A percentile compares a stretch with the other conserved stretches of the same genome.
These are phyloP conservation scores for Tenrec ecaudatus DNA, from an alignment of 2,113 vertebrate species.

Conservation along the genomic window DNA sequence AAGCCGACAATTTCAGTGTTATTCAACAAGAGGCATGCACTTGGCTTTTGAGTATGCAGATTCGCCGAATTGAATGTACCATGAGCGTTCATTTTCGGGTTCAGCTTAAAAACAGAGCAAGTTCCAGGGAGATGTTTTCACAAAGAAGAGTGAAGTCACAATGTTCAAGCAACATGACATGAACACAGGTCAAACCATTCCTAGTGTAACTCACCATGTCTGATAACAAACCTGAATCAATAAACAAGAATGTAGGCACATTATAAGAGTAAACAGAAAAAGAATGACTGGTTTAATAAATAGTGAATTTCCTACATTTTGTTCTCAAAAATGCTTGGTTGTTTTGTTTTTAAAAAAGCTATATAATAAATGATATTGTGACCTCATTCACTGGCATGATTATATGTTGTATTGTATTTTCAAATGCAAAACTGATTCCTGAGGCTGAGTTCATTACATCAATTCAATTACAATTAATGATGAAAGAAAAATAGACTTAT, in stretches of 20 bases:
- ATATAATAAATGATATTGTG: background rate
- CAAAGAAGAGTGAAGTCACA: background rate
- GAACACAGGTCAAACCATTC: background rate
- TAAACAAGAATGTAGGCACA: fast-evolving
- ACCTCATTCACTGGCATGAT: background rate
- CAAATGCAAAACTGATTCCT: no score
- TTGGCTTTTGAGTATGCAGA: background rate
- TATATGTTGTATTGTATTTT: background rate
- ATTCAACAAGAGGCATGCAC: background rate
- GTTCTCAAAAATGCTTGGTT: background rate
- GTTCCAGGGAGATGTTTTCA: background rate
- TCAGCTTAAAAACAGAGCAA: background rate
- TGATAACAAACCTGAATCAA: background rate
- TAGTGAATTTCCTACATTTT: background rate
- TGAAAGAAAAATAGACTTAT: background rate
- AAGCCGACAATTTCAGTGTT: background rate
- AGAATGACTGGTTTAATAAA: background rate
- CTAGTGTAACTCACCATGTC: background rate
- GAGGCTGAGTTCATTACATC: background rate
- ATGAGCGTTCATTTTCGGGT: background rate
- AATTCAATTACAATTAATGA: background rate
- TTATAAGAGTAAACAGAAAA: background rate
- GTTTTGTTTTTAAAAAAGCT: background rate
- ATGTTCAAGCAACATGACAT: background rate
- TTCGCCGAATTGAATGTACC: no score